These are phyloP conservation scores for Okamejei kenojei DNA, from an alignment of 2,797 vertebrate species.

Conservation along the genomic window DNA sequence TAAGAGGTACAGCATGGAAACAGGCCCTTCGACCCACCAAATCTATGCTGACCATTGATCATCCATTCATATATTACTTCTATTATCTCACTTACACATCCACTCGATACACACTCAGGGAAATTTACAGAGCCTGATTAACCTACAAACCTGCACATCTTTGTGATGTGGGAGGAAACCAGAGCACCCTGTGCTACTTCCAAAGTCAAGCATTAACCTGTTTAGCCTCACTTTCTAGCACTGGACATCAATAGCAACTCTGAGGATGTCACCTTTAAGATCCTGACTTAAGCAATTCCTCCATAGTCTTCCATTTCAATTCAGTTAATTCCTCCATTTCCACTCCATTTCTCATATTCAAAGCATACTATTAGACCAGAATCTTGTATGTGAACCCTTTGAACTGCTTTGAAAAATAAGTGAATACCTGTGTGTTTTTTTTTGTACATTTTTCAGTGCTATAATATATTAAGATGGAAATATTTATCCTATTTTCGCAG, in stretches of 20 bases:
- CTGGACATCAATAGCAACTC: not conserved
- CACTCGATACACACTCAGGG: too few relatives aligned
- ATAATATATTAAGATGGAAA: not conserved
- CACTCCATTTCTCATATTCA: not conserved
- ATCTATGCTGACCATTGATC: too few relatives aligned
- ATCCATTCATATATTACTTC: too few relatives aligned
- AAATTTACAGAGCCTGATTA: too few relatives aligned
- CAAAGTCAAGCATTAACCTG: not conserved
- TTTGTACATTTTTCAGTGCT: constrained; percentile 32
- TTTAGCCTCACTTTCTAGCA: not conserved
- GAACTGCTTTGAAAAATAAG: not conserved
- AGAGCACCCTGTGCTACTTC: not conserved
- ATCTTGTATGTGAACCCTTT: not conserved
- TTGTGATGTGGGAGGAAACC: too few relatives aligned
- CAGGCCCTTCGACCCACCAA: too few relatives aligned
- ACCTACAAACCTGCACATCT: too few relatives aligned
- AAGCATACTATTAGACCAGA: not conserved
- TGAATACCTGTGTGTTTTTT: not conserved
- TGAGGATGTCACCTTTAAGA: not conserved
- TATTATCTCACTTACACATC: too few relatives aligned
- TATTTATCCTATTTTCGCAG: constrained; percentile 28
- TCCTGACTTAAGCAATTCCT: not conserved
- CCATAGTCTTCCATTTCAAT: not conserved
- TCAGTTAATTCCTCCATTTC: not conserved
- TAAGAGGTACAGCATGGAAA: too few relatives aligned